Base-by-base conservation (phyloP, 1,140 invertebrate genomes). In the Calephelis virginiensis region DNA sequence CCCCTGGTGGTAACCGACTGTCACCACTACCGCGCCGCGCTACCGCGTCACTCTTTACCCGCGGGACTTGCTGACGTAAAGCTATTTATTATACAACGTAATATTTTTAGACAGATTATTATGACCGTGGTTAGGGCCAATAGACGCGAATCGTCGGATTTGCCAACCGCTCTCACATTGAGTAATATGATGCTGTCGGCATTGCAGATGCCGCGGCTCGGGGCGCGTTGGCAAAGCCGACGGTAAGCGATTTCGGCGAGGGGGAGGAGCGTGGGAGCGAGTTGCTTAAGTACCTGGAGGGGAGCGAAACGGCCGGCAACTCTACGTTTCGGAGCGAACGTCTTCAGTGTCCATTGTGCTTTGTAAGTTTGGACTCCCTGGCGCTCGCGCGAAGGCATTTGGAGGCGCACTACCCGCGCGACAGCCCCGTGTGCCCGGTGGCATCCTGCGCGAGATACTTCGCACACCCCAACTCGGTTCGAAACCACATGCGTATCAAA, bases 401-500 rank as follows among this genome's bases (percentile, higher is more conserved):
- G 72, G 95, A 95, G 74, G 93, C 94, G 64, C 96, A 97, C 86
- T 97, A 96, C 89, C 96, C 96, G 8, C 93, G 95, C 71, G 95
- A 96, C 86, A 96, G 95, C 84, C 95, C 95, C 47, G 93, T 94
- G 48, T 96, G 96, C 89, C 95, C 95, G 8, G 95, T 96, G 46
- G 89, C 93, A 28, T 91, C 93, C 61, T 97, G 96, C 82, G 93
- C 94, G 47, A 93, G 95, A 71, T 93, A 93, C 66, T 96, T 96
- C 86, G 93, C 94, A 48, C 95, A 97, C 89, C 95, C 95, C 7
- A 97, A 96, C 86, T 96, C 95, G 48, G 95, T 96, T 45, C 93
- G 95, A 70, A 97, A 96, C 86, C 95, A 96, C 85, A 96, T 96
- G 95, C 92, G 95, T 69, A 93, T 95, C 69, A 96, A 96, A 86